Evolutionary conservation across 30 jellyfish, hydroid and myxozoan genomes (phyloP).

Genomic region (Nemopilema nomurai): DNA sequence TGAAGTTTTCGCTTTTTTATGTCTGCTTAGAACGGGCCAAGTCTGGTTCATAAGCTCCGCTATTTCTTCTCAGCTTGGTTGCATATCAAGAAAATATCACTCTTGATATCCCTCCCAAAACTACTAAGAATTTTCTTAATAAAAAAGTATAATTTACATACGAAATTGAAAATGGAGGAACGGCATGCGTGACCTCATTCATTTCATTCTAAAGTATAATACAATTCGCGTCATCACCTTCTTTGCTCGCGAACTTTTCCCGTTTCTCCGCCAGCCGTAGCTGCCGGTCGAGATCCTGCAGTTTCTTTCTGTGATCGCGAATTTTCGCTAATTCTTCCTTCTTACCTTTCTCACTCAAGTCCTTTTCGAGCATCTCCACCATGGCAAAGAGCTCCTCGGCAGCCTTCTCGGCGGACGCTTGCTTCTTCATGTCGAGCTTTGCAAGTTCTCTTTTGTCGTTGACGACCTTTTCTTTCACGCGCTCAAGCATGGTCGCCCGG

Average conservation of each 20-base stretch:
- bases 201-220: constrained; percentile 20
- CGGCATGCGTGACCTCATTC: not conserved
- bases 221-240: constrained; percentile 79
- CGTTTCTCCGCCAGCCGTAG: constrained; percentile 81
- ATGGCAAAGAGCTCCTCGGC: constrained; percentile 91
- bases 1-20: too few species aligned
- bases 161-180: constrained; percentile 15
- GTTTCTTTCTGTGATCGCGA: constrained; percentile 78
- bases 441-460: constrained; percentile 89
- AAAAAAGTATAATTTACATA: constrained; percentile 33
- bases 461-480: constrained; percentile 82
- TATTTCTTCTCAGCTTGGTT: not conserved
- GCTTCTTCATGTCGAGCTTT: constrained; percentile 89
- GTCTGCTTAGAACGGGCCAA: not conserved
- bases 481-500: constrained; percentile 72
- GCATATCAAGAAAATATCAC: not conserved
- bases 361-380: constrained; percentile 94
- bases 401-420: constrained; percentile 78
- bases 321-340: constrained; percentile 85
- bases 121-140: not conserved
- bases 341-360: constrained; percentile 84
- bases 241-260: constrained; percentile 77
- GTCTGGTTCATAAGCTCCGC: not conserved
- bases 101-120: not conserved
- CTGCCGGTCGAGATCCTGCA: constrained; percentile 94